Base-by-base conservation (phyloP, 2,113 vertebrate species). In the Meleagris gallopavo region DNA sequence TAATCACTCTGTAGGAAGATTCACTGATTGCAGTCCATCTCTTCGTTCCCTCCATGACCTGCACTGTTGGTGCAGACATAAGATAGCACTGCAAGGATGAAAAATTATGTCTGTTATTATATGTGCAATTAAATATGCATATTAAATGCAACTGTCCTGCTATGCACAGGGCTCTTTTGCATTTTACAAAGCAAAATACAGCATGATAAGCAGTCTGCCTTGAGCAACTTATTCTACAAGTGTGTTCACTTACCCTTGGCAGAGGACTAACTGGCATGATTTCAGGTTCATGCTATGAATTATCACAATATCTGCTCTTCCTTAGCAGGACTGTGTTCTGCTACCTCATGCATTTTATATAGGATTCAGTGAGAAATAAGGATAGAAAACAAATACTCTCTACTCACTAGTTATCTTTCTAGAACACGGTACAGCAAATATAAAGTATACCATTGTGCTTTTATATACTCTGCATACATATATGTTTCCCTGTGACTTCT, bases 1-100 rank as follows among this genome's bases (percentile, higher is more conserved):
- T 71, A 89, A 77, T 77, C 71, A 36, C 25, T 65, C 73, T 71
- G 10, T 21, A 80, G 65, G 72, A 89, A 94, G 80, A 92, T 18
- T 45, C 78, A 45, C 75, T 41, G 50, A 91, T 67, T 74, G 65
- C 34, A 77, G 34, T 65, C 41, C 50, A 57, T n/a, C 38, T 22
- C 32, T 88, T 65, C 52, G n/a, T 45, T 76, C 50, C n/a, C 50
- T 73, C 50, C 67, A 50, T 30, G 72, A 88, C 67, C 78, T 27
- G 67, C 13, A 10, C 4, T 55, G 72, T 69, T 34, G 30, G 32
- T 43, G 10, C 43, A 83, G 38, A 58, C 1, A 0, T 13, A 83
- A 92, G 25, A 61, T 0, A 57, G 11, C 66, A 77, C 10, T 8
- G 25, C 1, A 1, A 88, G 46, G 12, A 66, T 38, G 32, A 89